Evolutionary conservation across 2,797 vertebrate genomes (phyloP).

Genomic region (Margarornis squamiger): DNA sequence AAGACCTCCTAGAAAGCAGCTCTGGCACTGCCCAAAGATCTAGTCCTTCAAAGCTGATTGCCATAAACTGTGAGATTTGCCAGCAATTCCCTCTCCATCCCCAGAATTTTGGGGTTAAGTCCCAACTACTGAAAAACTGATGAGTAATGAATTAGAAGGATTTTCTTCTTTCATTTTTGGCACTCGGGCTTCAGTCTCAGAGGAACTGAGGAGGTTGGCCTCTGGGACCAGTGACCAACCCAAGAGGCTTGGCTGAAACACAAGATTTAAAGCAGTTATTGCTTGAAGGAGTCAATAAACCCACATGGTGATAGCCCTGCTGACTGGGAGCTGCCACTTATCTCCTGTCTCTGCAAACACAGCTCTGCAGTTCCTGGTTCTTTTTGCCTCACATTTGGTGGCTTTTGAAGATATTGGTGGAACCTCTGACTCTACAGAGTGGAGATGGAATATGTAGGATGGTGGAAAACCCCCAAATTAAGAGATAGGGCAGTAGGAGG

Average conservation of each 20-base stretch:
- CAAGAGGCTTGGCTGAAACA: neutral
- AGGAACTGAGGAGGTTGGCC: neutral
- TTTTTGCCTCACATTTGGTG: neutral
- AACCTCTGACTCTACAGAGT: neutral
- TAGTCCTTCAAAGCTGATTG: neutral
- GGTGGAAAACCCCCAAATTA: neutral
- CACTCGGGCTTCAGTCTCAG: neutral
- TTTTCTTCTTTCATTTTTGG: neutral
- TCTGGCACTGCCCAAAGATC: neutral
- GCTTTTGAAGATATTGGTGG: neutral
- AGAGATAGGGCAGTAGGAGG: neutral
- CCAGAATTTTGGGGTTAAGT: neutral
- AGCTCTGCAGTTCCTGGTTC: neutral
- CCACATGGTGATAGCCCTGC: neutral
- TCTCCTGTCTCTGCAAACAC: neutral
- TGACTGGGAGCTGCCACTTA: neutral
- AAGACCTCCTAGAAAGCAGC: neutral
- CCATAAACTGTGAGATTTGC: neutral
- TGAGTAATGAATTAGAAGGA: neutral
- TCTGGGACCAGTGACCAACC: neutral
- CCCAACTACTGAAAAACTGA: neutral
- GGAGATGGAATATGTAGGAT: neutral
- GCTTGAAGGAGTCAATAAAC: neutral
- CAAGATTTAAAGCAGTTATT: neutral
- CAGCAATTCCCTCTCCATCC: neutral